Evolutionary conservation across 2,888 invertebrate species (phyloP).

Genomic region (Ectobius pallidus): DNA sequence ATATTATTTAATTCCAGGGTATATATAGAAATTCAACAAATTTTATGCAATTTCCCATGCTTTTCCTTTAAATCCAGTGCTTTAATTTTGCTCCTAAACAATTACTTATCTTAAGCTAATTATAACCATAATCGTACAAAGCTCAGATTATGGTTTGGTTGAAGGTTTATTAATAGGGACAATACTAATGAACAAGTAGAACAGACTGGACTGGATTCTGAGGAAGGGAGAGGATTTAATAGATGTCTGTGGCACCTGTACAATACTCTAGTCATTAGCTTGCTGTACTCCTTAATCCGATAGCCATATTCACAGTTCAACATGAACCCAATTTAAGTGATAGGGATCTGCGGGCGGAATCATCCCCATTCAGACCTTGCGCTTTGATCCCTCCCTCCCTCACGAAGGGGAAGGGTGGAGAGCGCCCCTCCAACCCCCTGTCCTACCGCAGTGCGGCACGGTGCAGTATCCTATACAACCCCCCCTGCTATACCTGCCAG

Average conservation of each 20-base stretch:
- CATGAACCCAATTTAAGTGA: conserved; percentile 18
- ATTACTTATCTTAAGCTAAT: no score
- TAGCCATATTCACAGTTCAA: neutral
- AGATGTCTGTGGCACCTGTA: neutral
- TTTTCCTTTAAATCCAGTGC: no score
- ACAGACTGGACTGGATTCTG: no score
- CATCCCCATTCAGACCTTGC: neutral
- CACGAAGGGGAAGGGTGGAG: neutral
- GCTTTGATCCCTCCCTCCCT: neutral
- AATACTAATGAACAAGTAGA: no score
- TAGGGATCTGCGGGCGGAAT: neutral
- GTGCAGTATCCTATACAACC: conserved; percentile 13
- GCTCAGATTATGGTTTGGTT: no score
- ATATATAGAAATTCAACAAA: no score
- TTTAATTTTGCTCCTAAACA: no score
- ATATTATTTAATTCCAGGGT: no score
- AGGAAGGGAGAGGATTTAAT: no score
- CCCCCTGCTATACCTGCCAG: neutral
- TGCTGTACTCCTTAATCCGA: neutral
- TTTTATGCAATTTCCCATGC: no score
- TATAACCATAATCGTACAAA: no score
- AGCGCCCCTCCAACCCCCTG: neutral
- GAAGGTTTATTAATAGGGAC: no score
- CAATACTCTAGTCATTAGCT: neutral
- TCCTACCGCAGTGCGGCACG: conserved; percentile 9